Evolutionary conservation across 1,140 invertebrate genomes (phyloP).

Genomic region (Saxidomus purpurata): DNA sequence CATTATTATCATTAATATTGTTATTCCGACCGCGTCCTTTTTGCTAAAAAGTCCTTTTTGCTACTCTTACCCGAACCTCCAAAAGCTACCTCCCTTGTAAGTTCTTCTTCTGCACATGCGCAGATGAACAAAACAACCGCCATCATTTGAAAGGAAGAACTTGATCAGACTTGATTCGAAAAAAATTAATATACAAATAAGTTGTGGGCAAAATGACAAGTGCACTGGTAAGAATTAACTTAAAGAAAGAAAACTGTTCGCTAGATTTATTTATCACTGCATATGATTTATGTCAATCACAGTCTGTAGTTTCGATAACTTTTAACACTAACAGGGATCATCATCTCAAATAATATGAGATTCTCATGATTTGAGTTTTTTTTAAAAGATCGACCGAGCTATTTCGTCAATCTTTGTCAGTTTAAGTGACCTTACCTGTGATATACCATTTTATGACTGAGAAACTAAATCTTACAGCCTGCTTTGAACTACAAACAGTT

Average conservation of each 20-base stretch:
- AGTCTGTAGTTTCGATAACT: too few species aligned
- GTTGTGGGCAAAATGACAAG: conserved; percentile 22
- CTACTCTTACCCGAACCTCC: too few species aligned
- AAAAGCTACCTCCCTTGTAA: conserved; percentile 5
- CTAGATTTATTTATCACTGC: neutral
- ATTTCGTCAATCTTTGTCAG: neutral
- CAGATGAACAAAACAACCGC: conserved; percentile 55
- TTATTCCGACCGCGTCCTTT: too few species aligned
- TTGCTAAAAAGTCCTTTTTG: too few species aligned
- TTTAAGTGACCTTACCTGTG: too few species aligned
- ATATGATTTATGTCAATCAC: neutral
- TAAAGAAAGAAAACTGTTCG: neutral
- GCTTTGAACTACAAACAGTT: too few species aligned
- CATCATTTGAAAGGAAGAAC: conserved; percentile 65
- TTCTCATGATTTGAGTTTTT: neutral
- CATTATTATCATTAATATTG: too few species aligned
- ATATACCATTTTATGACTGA: too few species aligned
- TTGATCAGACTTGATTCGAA: conserved; percentile 53
- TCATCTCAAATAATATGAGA: conserved; percentile 3
- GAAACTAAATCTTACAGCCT: too few species aligned
- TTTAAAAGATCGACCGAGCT: too few species aligned
- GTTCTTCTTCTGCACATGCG: conserved; percentile 49
- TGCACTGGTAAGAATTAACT: conserved; percentile 41
- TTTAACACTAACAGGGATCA: too few species aligned
- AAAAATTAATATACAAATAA: neutral